Evolutionary conservation across 2,888 invertebrate species (phyloP).

Genomic region (Octonoba sinensis): DNA sequence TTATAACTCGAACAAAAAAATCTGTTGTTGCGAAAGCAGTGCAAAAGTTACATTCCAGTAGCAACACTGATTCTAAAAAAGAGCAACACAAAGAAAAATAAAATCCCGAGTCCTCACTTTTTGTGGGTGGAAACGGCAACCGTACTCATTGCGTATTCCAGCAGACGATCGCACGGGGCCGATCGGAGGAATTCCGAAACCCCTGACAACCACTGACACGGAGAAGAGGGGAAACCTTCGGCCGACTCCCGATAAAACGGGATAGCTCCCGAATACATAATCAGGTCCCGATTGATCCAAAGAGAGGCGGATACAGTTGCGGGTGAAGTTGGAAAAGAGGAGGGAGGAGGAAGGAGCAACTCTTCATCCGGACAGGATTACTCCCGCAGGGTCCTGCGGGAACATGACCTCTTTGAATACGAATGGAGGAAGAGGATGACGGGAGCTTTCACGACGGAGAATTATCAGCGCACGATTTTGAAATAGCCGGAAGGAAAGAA

Average conservation of each 20-base stretch:
- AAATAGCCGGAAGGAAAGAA: too few species aligned
- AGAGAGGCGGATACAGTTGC: constrained; percentile 34
- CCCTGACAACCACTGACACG: constrained; percentile 36
- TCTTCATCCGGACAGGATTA: constrained; percentile 26
- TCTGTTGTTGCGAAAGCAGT: too few species aligned
- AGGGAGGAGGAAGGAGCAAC: background rate
- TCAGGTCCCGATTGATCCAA: constrained; percentile 22
- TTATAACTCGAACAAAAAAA: too few species aligned
- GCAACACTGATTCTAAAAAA: too few species aligned
- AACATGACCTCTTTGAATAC: constrained; percentile 34
- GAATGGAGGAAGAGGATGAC: constrained; percentile 11
- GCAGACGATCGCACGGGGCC: constrained; percentile 12
- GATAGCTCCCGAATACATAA: constrained; percentile 42
- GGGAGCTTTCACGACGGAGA: background rate
- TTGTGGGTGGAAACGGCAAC: too few species aligned
- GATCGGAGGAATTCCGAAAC: constrained; percentile 21
- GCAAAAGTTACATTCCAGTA: too few species aligned
- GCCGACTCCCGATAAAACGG: background rate
- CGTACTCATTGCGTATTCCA: constrained; percentile 20
- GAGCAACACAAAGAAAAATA: too few species aligned
- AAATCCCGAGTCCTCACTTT: too few species aligned
- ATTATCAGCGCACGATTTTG: too few species aligned
- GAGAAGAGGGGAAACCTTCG: background rate
- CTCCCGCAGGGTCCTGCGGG: constrained; percentile 18
- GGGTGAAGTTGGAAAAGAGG: constrained; percentile 2